A percentile compares a stretch with the other conserved stretches of the same genome.
Conservation (phyloP, 2,113 vertebrate genomes). For the Oryzias curvinotus region DNA sequence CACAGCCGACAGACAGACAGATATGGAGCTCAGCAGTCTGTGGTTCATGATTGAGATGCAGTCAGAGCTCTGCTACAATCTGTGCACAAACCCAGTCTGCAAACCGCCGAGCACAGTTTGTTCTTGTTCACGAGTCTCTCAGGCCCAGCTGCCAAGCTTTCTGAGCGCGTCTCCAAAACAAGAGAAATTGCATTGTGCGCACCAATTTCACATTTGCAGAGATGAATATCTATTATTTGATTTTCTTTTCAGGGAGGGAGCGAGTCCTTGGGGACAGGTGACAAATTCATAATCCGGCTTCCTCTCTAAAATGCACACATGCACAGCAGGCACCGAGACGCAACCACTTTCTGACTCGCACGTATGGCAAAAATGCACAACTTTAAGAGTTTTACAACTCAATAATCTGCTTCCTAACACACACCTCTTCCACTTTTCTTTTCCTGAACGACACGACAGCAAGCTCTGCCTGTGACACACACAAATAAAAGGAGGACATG, state of each 20-base stretch:
- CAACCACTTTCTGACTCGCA: constrained; percentile 5
- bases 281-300: constrained; percentile 36
- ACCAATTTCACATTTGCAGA: constrained; percentile 54
- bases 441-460: constrained; percentile 46
- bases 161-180: constrained; percentile 56
- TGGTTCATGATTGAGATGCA: constrained; percentile 57
- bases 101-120: constrained; percentile 59
- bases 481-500: constrained; percentile 15
- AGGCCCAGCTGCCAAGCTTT: constrained; percentile 63
- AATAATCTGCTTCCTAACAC: constrained; percentile 67
- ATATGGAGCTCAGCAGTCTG: constrained; percentile 34
- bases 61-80: constrained; percentile 61
- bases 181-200: constrained; percentile 59
- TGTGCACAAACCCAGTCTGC: constrained; percentile 58
- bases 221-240: constrained; percentile 64
- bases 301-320: constrained; percentile 35
- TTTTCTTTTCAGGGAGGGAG: constrained; percentile 50
- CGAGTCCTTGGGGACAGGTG: constrained; percentile 57
- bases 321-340: constrained; percentile 7
- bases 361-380: constrained; percentile 23
- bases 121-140: constrained; percentile 61
- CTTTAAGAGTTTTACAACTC: constrained; percentile 68
- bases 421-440: constrained; percentile 36
- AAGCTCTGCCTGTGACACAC: constrained; percentile 42
- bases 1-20: constrained; percentile 20